Evolutionary conservation across 2,797 vertebrate genomes (phyloP).

Genomic region (Rhynchonycteris naso): DNA sequence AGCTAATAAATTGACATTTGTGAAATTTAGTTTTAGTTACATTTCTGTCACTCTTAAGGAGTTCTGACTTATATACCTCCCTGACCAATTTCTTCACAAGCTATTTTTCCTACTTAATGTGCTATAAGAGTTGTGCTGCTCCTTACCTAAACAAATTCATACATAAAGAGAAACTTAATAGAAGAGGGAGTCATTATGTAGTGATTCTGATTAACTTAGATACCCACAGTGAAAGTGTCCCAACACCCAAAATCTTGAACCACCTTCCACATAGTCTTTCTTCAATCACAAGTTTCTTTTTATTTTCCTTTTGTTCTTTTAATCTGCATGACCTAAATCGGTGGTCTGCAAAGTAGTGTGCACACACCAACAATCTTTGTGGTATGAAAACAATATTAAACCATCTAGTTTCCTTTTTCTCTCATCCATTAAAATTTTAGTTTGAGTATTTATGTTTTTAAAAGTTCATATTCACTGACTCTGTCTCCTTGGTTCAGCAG

Average conservation of each 20-base stretch:
- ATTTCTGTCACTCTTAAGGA: background rate
- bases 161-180: background rate
- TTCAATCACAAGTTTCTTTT: background rate
- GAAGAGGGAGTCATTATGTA: background rate
- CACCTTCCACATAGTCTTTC: background rate
- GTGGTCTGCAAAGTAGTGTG: background rate
- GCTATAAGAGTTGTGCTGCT: background rate
- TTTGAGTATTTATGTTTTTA: background rate
- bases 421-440: background rate
- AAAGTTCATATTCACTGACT: background rate
- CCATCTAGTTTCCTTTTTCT: background rate
- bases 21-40: background rate
- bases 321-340: background rate
- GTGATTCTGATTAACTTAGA: background rate
- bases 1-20: background rate
- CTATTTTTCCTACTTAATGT: background rate
- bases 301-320: background rate
- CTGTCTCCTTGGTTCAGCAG: too few relatives aligned
- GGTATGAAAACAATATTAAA: slow-evolving; percentile 4
- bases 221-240: background rate
- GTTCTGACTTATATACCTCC: background rate
- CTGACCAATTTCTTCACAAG: background rate
- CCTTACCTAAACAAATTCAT: slow-evolving; percentile 1
- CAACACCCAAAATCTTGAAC: background rate
- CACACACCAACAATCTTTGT: background rate